These are phyloP conservation scores for Pteropus rufus DNA, from an alignment of 2,797 vertebrate genomes.

Conservation along the genomic window DNA sequence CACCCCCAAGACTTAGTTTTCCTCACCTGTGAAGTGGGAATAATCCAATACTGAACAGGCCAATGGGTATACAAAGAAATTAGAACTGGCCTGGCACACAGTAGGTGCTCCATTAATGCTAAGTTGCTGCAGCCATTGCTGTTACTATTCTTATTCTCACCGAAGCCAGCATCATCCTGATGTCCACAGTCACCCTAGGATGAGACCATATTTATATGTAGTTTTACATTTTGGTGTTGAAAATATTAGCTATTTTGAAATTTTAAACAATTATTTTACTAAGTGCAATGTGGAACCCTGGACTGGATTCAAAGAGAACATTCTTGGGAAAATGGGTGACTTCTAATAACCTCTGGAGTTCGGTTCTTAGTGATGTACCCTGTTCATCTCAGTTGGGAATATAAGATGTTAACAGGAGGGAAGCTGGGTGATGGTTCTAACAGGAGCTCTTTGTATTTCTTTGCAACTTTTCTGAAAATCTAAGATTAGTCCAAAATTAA, in stretches of 20 bases:
- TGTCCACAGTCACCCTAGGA: constrained; percentile 73
- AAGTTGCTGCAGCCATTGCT: not conserved
- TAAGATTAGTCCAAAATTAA: not conserved
- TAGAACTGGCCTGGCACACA: not conserved
- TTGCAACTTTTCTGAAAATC: not conserved
- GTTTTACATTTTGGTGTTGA: not conserved
- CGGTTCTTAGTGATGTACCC: accelerated
- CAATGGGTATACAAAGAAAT: not conserved
- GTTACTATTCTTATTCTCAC: not conserved
- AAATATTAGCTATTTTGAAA: not conserved
- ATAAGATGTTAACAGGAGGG: too few relatives aligned
- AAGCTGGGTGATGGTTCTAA: too few relatives aligned
- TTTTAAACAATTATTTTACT: not conserved
- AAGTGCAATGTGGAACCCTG: not conserved
- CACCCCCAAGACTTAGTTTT: not conserved
- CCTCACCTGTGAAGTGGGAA: not conserved
- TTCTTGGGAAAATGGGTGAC: not conserved
- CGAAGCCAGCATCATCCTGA: not conserved
- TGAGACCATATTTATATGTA: not conserved
- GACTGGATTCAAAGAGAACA: not conserved
- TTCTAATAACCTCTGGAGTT: too few relatives aligned
- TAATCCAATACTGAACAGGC: not conserved
- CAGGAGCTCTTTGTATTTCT: not conserved
- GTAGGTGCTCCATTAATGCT: not conserved
- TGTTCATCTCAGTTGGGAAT: accelerated